Evolutionary conservation across 2,888 invertebrate species (phyloP).

Genomic region (Brachyptera putata): DNA sequence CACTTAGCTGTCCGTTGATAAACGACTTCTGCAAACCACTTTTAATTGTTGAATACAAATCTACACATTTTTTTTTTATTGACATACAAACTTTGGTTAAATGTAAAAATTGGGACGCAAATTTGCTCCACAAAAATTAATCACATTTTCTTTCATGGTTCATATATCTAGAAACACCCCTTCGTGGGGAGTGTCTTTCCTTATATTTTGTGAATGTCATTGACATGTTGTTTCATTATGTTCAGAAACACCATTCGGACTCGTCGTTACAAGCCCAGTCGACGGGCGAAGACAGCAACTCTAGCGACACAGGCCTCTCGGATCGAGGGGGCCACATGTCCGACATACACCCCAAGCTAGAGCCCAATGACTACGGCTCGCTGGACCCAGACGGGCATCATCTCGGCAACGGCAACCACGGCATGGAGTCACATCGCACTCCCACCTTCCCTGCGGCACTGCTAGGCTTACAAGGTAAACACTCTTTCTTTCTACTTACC

Average conservation of each 20-base stretch:
- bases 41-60: too few relatives aligned
- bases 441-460: slow-evolving; percentile 76
- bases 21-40: too few relatives aligned
- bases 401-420: slow-evolving; percentile 52
- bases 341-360: slow-evolving; percentile 66
- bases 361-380: slow-evolving; percentile 62
- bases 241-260: slow-evolving; percentile 51
- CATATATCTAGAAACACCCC: too few relatives aligned
- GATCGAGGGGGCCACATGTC: slow-evolving; percentile 44
- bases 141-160: too few relatives aligned
- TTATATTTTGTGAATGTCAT: too few relatives aligned
- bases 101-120: too few relatives aligned
- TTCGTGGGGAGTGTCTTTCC: too few relatives aligned
- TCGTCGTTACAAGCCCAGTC: slow-evolving; percentile 60
- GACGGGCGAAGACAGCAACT: slow-evolving; percentile 78
- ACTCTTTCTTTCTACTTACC: too few relatives aligned
- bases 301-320: slow-evolving; percentile 77
- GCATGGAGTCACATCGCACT: slow-evolving; percentile 62
- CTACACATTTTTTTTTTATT: too few relatives aligned
- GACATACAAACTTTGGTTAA: too few relatives aligned
- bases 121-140: too few relatives aligned
- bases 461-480: slow-evolving; percentile 72
- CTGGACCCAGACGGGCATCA: slow-evolving; percentile 57
- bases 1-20: too few relatives aligned
- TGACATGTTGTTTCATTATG: slow-evolving; percentile 18